These are phyloP conservation scores for Gavia stellata DNA, from an alignment of 2,113 vertebrate species.

Conservation along the genomic window DNA sequence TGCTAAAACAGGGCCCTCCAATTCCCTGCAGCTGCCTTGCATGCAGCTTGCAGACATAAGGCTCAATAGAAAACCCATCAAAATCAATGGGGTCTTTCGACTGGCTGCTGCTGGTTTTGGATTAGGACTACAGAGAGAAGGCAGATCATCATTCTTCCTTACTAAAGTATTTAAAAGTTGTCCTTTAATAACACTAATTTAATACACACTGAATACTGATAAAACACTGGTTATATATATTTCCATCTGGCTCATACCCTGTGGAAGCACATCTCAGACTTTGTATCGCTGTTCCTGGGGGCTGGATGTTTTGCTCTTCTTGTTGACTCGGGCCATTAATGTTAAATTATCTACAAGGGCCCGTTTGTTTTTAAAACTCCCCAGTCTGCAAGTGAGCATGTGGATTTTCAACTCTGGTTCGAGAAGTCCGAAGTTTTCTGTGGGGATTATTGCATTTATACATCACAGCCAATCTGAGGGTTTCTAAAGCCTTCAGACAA, in stretches of 20 bases:
- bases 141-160: not conserved
- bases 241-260: conserved; percentile 18
- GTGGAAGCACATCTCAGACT: not conserved
- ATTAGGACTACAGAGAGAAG: not conserved
- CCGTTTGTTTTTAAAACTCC: conserved; percentile 55
- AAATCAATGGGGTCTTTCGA: not conserved
- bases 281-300: not conserved
- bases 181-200: not conserved
- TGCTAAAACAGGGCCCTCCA: not conserved
- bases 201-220: not conserved
- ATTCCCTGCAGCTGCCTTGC: not conserved
- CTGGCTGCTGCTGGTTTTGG: not conserved
- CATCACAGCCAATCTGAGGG: conserved; percentile 7
- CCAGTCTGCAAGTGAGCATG: conserved; percentile 7
- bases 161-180: not conserved
- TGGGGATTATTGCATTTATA: conserved; percentile 47
- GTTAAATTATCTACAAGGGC: conserved; percentile 50
- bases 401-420: not conserved
- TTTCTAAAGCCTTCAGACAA: conserved; percentile 46
- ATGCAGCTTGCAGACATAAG: not conserved
- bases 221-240: not conserved
- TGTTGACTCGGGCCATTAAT: conserved; percentile 52
- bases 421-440: conserved; percentile 52
- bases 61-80: not conserved
- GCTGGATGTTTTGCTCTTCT: conserved; percentile 15